A percentile compares a stretch with the other conserved stretches of the same genome.
Conservation (phyloP, 2,888 invertebrate genomes). For the Megamerina dolium region DNA sequence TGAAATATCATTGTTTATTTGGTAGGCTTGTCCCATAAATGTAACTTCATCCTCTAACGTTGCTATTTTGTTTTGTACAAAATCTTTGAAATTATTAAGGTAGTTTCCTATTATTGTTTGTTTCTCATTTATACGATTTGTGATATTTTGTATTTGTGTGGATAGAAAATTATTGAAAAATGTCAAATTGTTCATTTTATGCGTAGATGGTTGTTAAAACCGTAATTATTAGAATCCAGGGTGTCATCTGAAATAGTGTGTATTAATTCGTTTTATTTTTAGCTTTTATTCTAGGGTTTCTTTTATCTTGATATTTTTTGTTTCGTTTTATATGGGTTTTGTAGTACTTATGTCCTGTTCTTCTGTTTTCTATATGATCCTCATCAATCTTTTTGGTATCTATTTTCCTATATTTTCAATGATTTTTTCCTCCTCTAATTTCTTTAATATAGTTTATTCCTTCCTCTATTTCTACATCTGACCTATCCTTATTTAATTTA, state of each 20-base stretch:
- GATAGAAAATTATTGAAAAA: slow-evolving; percentile 6
- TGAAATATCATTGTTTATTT: slow-evolving; percentile 17
- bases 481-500: slow-evolving; percentile 13
- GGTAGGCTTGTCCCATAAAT: slow-evolving; percentile 16
- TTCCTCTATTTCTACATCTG: slow-evolving; percentile 12
- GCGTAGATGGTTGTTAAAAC: slow-evolving; percentile 5
- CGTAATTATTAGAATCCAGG: slow-evolving; percentile 1
- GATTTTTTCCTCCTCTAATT: slow-evolving; percentile 19
- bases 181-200: too few species aligned
- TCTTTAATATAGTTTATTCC: slow-evolving; percentile 13
- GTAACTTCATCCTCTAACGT: slow-evolving; percentile 19
- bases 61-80: slow-evolving; percentile 13
- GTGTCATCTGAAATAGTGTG: slow-evolving; percentile 3
- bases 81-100: slow-evolving; percentile 14
- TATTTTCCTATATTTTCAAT: slow-evolving; percentile 20
- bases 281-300: slow-evolving; percentile 12
- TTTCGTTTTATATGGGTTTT: slow-evolving; percentile 17
- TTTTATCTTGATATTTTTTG: slow-evolving; percentile 17
- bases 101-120: slow-evolving; percentile 16
- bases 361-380: slow-evolving; percentile 14
- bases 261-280: slow-evolving; percentile 4
- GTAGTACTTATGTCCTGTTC: slow-evolving; percentile 18
- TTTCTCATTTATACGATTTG: slow-evolving; percentile 19
- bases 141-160: slow-evolving; percentile 22
- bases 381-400: slow-evolving; percentile 12